Conservation (phyloP, 2,888 invertebrate genomes). For the Caenorhabditis panamensis region DNA sequence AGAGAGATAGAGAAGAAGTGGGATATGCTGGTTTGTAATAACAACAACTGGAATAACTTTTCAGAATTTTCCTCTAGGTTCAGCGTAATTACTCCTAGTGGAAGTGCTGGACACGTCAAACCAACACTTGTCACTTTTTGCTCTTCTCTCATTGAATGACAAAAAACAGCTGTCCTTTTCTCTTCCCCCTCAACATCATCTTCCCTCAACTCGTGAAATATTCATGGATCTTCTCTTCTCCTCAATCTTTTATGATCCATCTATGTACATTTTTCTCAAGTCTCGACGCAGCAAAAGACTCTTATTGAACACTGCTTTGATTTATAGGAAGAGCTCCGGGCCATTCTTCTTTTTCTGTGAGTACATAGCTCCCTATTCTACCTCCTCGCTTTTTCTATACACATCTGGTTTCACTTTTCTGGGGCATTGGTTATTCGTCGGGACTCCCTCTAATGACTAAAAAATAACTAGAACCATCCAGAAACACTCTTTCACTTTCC, state of each 20-base stretch:
- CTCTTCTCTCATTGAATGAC: not conserved
- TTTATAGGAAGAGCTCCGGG: conserved; percentile 23
- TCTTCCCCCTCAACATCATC: conserved; percentile 3
- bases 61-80: too few species aligned
- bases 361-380: conserved; percentile 30
- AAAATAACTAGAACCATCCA: too few species aligned
- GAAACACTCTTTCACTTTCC: too few species aligned
- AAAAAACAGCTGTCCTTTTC: conserved; percentile 53
- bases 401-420: conserved; percentile 36
- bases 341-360: conserved; percentile 38
- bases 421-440: not conserved
- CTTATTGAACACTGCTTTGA: conserved; percentile 40
- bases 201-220: conserved; percentile 18
- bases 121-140: conserved; percentile 40
- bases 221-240: conserved; percentile 30
- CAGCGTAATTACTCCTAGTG: conserved; percentile 42
- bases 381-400: conserved; percentile 20
- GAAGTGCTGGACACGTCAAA: conserved; percentile 27
- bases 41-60: too few species aligned
- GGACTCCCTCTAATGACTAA: too few species aligned
- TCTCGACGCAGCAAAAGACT: not conserved
- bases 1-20: conserved; percentile 12
- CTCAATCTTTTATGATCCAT: conserved; percentile 2
- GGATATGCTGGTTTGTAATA: conserved; percentile 21
- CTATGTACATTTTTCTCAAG: not conserved